Conservation (phyloP, 2,888 invertebrate species). For the Elmis aenea region DNA sequence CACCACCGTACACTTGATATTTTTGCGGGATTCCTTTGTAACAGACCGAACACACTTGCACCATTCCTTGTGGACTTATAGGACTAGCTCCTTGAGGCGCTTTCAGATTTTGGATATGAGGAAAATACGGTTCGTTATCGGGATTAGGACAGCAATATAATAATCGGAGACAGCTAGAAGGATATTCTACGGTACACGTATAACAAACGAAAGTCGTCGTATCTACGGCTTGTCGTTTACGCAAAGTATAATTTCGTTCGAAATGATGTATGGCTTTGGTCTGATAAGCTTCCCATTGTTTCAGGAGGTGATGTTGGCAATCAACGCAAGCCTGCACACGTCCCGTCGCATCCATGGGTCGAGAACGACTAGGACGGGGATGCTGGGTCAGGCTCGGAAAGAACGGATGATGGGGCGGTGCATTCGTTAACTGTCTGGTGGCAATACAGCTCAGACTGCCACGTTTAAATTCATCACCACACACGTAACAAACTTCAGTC, state of each 20-base stretch:
- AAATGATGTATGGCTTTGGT: slow-evolving; percentile 62
- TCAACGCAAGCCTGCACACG: slow-evolving; percentile 75
- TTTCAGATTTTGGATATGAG: slow-evolving; percentile 77
- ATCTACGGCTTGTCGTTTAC: slow-evolving; percentile 66
- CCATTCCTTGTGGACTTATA: slow-evolving; percentile 85
- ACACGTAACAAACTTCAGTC: slow-evolving; percentile 86
- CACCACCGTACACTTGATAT: slow-evolving; percentile 63
- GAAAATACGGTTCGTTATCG: slow-evolving; percentile 84
- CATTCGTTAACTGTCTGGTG: slow-evolving; percentile 51
- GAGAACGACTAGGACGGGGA: slow-evolving; percentile 77
- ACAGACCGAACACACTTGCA: slow-evolving; percentile 82
- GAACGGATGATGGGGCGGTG: slow-evolving; percentile 56
- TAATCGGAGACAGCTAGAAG: slow-evolving; percentile 73
- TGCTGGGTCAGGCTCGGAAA: slow-evolving; percentile 74
- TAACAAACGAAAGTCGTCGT: slow-evolving; percentile 81
- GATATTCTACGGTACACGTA: slow-evolving; percentile 78
- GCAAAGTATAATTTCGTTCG: slow-evolving; percentile 75
- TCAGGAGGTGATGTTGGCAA: slow-evolving; percentile 79
- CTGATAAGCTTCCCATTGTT: slow-evolving; percentile 77
- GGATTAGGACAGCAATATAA: slow-evolving; percentile 81
- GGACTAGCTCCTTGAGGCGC: slow-evolving; percentile 82
- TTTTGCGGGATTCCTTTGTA: slow-evolving; percentile 76
- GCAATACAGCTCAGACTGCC: slow-evolving; percentile 71
- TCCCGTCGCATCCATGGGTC: slow-evolving; percentile 76
- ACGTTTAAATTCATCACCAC: slow-evolving; percentile 81